Evolutionary conservation across 2,113 vertebrate species (phyloP).

Genomic region (Lates calcarifer): DNA sequence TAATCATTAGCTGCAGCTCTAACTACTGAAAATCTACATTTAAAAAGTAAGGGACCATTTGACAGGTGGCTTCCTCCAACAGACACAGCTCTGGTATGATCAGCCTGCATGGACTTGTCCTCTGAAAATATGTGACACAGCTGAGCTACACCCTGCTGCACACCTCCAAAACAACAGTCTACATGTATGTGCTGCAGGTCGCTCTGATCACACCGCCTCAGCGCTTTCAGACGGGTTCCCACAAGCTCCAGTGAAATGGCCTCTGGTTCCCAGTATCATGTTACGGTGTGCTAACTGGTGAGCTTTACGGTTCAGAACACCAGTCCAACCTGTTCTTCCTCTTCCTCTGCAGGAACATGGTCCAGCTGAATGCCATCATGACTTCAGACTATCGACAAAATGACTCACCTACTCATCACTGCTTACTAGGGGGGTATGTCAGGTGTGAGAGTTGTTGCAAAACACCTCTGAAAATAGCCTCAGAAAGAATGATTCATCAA

Average conservation of each 20-base stretch:
- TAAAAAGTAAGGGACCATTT: background rate
- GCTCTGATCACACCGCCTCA: background rate
- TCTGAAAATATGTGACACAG: conserved; percentile 4
- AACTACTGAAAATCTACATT: background rate
- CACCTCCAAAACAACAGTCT: background rate
- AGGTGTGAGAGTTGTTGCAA: background rate
- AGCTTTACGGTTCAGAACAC: background rate
- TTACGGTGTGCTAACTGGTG: conserved; percentile 16
- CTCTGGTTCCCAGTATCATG: conserved; percentile 27
- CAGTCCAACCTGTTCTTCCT: conserved; percentile 62
- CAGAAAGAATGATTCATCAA: background rate
- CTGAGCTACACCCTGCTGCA: conserved; percentile 1
- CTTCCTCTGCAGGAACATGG: conserved; percentile 14
- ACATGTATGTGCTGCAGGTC: conserved; percentile 10
- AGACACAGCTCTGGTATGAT: conserved; percentile 14
- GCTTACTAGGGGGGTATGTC: background rate
- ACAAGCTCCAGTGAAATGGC: background rate
- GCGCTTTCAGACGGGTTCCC: conserved; percentile 49
- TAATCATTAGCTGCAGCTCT: no score
- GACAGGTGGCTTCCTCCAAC: background rate
- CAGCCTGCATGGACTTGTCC: conserved; percentile 41
- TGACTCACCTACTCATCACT: conserved; percentile 26
- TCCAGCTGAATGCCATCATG: conserved; percentile 16
- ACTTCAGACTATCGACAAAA: background rate
- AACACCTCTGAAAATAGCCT: conserved; percentile 25